Conservation (phyloP, 2,113 vertebrate species). For the Bubo blakistoni region DNA sequence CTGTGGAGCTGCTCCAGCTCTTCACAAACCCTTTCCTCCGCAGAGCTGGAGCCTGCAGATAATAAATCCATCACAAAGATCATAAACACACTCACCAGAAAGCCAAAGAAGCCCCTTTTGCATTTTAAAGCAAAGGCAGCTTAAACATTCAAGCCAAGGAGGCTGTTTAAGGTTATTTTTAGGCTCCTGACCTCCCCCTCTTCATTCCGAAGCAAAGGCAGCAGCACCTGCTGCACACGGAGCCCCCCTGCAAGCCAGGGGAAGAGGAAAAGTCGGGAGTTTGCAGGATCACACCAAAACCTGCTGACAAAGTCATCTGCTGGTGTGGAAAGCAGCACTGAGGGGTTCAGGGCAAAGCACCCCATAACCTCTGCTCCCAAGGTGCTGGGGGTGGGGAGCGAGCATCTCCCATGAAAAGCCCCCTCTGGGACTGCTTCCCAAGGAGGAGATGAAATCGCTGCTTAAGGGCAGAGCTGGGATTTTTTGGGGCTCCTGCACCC, state of each 20-base stretch:
- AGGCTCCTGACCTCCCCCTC: background rate
- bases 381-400: rapidly evolving
- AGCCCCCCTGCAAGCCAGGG: background rate
- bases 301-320: background rate
- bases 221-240: background rate
- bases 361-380: background rate
- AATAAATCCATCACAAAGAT: background rate
- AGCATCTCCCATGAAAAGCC: background rate
- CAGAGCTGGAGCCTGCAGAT: background rate
- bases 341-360: background rate
- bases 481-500: background rate
- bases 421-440: too few species aligned
- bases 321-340: rapidly evolving
- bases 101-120: background rate
- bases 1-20: background rate
- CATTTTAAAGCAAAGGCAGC: background rate
- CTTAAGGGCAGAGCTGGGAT: background rate
- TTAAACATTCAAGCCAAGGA: background rate
- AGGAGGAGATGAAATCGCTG: background rate
- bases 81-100: background rate
- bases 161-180: background rate
- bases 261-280: background rate
- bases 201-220: background rate
- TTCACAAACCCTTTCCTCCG: background rate
- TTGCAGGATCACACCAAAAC: background rate